Percentiles rank a stretch among this genome's conserved stretches.
These are phyloP conservation scores for Benitochromis conjunctus DNA, from an alignment of 2,113 vertebrate species.

Conservation along the genomic window DNA sequence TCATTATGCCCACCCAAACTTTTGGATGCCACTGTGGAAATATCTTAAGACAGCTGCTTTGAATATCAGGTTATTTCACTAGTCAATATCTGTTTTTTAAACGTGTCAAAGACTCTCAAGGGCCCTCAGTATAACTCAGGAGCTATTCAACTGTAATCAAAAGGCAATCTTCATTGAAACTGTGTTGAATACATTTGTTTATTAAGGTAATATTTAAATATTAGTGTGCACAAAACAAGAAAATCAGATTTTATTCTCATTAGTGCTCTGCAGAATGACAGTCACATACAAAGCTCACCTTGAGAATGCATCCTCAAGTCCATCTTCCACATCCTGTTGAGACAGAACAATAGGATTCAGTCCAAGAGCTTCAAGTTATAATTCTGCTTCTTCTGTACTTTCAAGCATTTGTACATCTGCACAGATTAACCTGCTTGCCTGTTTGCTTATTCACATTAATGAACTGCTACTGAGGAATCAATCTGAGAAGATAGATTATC, in stretches of 20 bases:
- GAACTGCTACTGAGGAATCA: neutral
- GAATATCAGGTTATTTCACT: neutral
- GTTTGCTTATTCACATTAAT: neutral
- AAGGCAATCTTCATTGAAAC: neutral
- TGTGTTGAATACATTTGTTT: neutral
- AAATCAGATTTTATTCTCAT: neutral
- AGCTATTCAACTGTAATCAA: neutral
- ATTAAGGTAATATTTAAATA: neutral
- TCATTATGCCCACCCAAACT: neutral
- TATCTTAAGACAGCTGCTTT: neutral
- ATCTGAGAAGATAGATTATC: neutral
- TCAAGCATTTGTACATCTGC: neutral
- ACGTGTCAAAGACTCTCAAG: neutral
- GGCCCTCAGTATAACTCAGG: neutral
- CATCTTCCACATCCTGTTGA: conserved; percentile 74
- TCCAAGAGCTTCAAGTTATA: neutral
- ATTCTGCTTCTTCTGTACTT: neutral
- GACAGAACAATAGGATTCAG: conserved; percentile 28
- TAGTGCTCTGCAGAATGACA: neutral
- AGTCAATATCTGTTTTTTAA: neutral
- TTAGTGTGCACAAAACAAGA: neutral
- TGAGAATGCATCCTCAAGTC: conserved; percentile 73
- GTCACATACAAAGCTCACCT: conserved; percentile 59
- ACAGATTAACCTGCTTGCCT: neutral
- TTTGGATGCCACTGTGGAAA: neutral